Evolutionary conservation across 92 coral and sea anemone species (phyloP).

Genomic region (Epizoanthus scotinus): DNA sequence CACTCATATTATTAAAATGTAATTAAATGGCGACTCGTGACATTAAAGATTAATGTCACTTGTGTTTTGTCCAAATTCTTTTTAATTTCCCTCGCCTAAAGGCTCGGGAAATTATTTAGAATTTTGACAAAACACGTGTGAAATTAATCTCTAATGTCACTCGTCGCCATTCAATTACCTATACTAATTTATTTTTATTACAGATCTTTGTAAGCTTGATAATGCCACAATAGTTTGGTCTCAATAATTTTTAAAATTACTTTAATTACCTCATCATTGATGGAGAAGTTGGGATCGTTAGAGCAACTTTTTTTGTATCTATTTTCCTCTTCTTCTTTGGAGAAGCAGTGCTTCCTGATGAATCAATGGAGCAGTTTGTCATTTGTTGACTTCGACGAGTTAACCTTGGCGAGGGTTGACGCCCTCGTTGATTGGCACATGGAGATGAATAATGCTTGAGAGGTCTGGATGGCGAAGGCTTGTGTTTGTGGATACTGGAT

Average conservation of each 20-base stretch:
- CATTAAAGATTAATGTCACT: too few relatives aligned
- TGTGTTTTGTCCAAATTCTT: too few relatives aligned
- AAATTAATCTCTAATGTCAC: too few relatives aligned
- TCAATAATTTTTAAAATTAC: neutral
- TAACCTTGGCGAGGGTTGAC: conserved; percentile 22
- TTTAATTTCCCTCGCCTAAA: too few relatives aligned
- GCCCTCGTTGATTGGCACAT: neutral
- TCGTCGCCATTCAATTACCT: too few relatives aligned
- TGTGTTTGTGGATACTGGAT: conserved; percentile 9
- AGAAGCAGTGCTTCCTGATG: conserved; percentile 17
- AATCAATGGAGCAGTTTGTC: conserved; percentile 12
- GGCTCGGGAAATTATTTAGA: too few relatives aligned
- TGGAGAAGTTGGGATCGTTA: conserved; percentile 77
- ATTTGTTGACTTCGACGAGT: conserved; percentile 1
- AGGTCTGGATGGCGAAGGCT: conserved; percentile 4
- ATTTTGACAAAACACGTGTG: too few relatives aligned
- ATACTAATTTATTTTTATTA: too few relatives aligned
- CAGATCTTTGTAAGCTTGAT: too few relatives aligned
- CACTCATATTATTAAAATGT: too few relatives aligned
- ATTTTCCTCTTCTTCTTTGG: conserved; percentile 59
- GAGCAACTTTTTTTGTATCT: conserved; percentile 43
- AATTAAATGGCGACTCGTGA: too few relatives aligned
- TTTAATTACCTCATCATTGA: conserved; percentile 66
- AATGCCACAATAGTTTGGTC: too few relatives aligned
- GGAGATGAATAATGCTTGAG: neutral